A percentile compares a stretch with the other conserved stretches of the same genome.
These are phyloP conservation scores for Eueremaeus valkanovi DNA, from an alignment of 2,888 invertebrate genomes.

Conservation along the genomic window DNA sequence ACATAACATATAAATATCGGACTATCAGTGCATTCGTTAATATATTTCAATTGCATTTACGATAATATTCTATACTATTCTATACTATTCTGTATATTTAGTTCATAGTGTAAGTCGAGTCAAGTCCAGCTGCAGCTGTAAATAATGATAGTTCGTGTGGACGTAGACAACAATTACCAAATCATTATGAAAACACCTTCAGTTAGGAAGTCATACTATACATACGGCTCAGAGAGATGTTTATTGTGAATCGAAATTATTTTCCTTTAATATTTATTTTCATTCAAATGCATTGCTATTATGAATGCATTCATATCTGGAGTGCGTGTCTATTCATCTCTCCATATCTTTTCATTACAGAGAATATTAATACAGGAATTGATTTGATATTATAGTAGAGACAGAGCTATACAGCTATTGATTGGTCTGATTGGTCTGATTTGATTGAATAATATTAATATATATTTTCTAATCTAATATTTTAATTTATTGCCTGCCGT, in stretches of 20 bases:
- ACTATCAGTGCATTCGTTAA: slow-evolving; percentile 13
- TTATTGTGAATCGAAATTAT: slow-evolving; percentile 15
- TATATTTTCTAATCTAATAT: slow-evolving; percentile 3
- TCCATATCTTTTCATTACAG: background rate
- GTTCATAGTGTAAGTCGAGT: background rate
- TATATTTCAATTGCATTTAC: background rate
- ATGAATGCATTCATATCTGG: background rate
- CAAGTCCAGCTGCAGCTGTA: slow-evolving; percentile 24
- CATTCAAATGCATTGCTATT: background rate
- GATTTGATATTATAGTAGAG: no score
- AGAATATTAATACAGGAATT: background rate
- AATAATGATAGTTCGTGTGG: slow-evolving; percentile 24
- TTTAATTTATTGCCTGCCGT: slow-evolving; percentile 9
- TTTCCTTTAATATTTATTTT: background rate
- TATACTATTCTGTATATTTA: background rate
- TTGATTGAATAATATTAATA: slow-evolving; percentile 23
- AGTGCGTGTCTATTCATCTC: slow-evolving; percentile 21
- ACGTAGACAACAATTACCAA: slow-evolving; percentile 32
- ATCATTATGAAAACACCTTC: slow-evolving; percentile 35
- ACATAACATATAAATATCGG: background rate
- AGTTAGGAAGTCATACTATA: slow-evolving; percentile 25
- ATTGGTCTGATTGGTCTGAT: background rate
- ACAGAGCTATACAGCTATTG: background rate
- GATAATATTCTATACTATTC: background rate
- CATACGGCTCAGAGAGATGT: slow-evolving; percentile 5